Percentiles rank a stretch among this genome's conserved stretches.
Evolutionary conservation across 2,113 vertebrate genomes (phyloP).

Genomic region (Brachypodius melanocephalos): DNA sequence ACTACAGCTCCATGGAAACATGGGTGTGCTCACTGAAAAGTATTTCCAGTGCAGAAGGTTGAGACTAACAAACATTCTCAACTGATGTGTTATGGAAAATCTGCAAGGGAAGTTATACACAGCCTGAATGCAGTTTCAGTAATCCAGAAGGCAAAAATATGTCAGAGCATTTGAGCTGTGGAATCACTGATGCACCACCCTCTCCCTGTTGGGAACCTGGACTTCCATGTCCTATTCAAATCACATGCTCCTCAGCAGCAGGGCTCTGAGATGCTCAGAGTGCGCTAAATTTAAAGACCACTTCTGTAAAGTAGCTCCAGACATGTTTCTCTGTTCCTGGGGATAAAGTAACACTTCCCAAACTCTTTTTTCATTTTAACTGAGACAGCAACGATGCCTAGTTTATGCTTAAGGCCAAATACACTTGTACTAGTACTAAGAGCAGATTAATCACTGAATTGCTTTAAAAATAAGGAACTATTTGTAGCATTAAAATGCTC

Average conservation of each 20-base stretch:
- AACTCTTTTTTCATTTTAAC: background rate
- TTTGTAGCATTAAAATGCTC: background rate
- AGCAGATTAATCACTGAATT: background rate
- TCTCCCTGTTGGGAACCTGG: background rate
- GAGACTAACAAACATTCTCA: background rate
- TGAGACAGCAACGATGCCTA: accelerated
- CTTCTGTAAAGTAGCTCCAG: background rate
- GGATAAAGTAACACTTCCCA: background rate
- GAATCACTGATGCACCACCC: accelerated
- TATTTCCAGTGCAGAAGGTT: background rate
- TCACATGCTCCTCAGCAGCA: background rate
- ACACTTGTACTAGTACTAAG: background rate
- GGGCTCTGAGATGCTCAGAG: background rate
- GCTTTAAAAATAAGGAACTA: background rate
- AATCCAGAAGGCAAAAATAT: background rate
- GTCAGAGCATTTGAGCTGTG: background rate
- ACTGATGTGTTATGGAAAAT: background rate
- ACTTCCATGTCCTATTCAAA: background rate
- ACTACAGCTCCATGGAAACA: background rate
- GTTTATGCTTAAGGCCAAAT: background rate
- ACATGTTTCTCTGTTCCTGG: background rate
- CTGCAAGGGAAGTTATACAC: background rate
- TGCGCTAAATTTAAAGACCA: background rate
- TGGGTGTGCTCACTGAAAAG: background rate
- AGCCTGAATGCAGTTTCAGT: background rate